Evolutionary conservation across 2,888 invertebrate genomes (phyloP).

Genomic region (Cantharis rufa): DNA sequence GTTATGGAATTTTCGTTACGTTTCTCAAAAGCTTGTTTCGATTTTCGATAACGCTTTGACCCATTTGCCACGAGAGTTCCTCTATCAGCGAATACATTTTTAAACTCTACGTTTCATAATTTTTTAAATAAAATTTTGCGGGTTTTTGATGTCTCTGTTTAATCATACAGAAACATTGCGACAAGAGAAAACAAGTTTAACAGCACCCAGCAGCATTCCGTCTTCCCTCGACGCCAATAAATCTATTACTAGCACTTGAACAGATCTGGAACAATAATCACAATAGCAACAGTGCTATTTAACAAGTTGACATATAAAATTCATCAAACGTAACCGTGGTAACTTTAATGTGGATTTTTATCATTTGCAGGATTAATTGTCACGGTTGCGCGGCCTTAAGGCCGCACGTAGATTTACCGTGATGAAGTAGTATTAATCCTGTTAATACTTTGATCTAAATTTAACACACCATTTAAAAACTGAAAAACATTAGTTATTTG

Average conservation of each 20-base stretch:
- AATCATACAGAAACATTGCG: too few species aligned
- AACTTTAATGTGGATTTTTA: too few species aligned
- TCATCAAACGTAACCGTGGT: too few species aligned
- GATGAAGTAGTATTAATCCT: too few species aligned
- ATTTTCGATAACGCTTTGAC: neutral
- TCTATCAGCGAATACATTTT: neutral
- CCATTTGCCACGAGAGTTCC: neutral
- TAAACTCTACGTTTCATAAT: neutral
- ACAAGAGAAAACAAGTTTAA: too few species aligned
- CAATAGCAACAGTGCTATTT: neutral
- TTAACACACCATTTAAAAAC: too few species aligned
- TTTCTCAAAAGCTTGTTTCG: neutral
- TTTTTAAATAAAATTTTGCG: neutral
- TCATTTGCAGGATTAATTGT: too few species aligned
- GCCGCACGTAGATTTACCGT: too few species aligned
- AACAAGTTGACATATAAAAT: neutral
- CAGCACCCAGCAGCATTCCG: too few species aligned
- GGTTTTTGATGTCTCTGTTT: neutral
- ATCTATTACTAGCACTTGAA: neutral
- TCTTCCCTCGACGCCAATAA: neutral
- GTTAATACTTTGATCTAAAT: too few species aligned
- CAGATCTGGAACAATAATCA: neutral
- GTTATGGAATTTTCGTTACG: neutral
- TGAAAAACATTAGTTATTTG: too few species aligned
- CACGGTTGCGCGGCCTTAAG: too few species aligned